phyloP scores from a whole-genome alignment of 2,113 vertebrate species.

The Nanorana parkeri region DNA sequence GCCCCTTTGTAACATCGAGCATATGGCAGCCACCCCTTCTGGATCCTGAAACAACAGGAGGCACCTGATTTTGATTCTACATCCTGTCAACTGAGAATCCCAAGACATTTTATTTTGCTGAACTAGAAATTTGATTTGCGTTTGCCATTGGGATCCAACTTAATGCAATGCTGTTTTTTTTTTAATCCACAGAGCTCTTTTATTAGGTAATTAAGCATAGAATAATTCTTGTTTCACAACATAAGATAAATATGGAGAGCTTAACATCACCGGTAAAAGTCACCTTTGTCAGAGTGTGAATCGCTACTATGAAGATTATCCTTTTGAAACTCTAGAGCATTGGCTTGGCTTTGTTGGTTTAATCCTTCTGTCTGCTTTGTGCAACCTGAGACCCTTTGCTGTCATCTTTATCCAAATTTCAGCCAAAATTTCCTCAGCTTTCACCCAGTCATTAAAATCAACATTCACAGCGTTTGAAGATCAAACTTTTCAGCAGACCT shows the following conservation, averaged over 20 bases:
- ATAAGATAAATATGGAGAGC: slow-evolving; percentile 80
- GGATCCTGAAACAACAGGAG: slow-evolving; percentile 87
- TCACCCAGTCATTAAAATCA: slow-evolving; percentile 76
- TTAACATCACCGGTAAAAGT: slow-evolving; percentile 73
- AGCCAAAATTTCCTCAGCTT: slow-evolving; percentile 79
- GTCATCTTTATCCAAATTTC: slow-evolving; percentile 86
- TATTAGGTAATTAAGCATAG: slow-evolving; percentile 88
- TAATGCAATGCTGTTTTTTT: slow-evolving; percentile 77
- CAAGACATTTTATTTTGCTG: slow-evolving; percentile 80
- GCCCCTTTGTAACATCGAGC: slow-evolving; percentile 84
- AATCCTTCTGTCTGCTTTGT: slow-evolving; percentile 79
- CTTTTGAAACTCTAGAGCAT: slow-evolving; percentile 81
- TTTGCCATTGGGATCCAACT: slow-evolving; percentile 81
- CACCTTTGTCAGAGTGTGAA: slow-evolving; percentile 72
- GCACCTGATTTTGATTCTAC: slow-evolving; percentile 84
- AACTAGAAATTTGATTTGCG: slow-evolving; percentile 80
- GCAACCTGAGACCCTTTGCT: slow-evolving; percentile 75
- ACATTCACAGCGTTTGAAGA: slow-evolving; percentile 76
- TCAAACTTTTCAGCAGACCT: slow-evolving; percentile 78
- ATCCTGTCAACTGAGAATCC: slow-evolving; percentile 88
- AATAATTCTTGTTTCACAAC: slow-evolving; percentile 82
- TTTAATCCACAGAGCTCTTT: slow-evolving; percentile 75
- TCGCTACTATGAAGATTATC: slow-evolving; percentile 74
- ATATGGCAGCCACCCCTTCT: slow-evolving; percentile 93
- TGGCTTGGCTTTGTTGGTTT: slow-evolving; percentile 80